These are phyloP conservation scores for Dione vanillae DNA, from an alignment of 2,888 invertebrate species.

Conservation along the genomic window DNA sequence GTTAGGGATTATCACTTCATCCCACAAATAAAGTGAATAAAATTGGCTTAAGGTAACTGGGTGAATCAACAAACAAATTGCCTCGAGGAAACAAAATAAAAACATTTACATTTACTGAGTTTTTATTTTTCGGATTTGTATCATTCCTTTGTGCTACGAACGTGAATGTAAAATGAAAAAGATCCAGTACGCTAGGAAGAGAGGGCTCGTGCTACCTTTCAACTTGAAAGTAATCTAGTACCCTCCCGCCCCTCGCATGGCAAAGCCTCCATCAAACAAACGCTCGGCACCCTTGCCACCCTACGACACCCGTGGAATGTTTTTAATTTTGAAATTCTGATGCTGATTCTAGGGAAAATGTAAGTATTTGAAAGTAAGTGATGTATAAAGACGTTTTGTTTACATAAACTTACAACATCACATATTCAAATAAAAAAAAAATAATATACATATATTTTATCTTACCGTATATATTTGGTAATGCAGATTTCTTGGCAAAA, in stretches of 20 bases:
- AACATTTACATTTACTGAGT: slow-evolving; percentile 82
- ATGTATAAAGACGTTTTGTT: slow-evolving; percentile 15
- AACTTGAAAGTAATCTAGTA: slow-evolving; percentile 84
- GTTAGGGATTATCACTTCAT: slow-evolving; percentile 24
- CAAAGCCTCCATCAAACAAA: slow-evolving; percentile 83
- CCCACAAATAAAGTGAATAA: slow-evolving; percentile 64
- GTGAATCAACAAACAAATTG: slow-evolving; percentile 80
- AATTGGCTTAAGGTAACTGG: slow-evolving; percentile 81
- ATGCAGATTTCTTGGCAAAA: slow-evolving; percentile 87
- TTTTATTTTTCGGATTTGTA: slow-evolving; percentile 83
- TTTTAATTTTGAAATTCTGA: slow-evolving; percentile 84
- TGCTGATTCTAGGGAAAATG: slow-evolving; percentile 78
- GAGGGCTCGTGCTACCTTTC: slow-evolving; percentile 84
- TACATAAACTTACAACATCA: slow-evolving; percentile 52
- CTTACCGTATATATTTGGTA: slow-evolving; percentile 84
- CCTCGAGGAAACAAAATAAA: slow-evolving; percentile 77
- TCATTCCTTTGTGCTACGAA: slow-evolving; percentile 82
- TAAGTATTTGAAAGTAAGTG: slow-evolving; percentile 70
- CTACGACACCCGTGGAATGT: slow-evolving; percentile 82
- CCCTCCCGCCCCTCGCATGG: slow-evolving; percentile 76
- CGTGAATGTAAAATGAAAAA: slow-evolving; percentile 84
- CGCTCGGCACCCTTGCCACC: slow-evolving; percentile 78
- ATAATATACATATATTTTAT: background rate
- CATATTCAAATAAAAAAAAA: slow-evolving; percentile 1
- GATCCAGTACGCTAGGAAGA: slow-evolving; percentile 81